Conservation (phyloP, 1,140 invertebrate species). For the Euwallacea fornicatus region DNA sequence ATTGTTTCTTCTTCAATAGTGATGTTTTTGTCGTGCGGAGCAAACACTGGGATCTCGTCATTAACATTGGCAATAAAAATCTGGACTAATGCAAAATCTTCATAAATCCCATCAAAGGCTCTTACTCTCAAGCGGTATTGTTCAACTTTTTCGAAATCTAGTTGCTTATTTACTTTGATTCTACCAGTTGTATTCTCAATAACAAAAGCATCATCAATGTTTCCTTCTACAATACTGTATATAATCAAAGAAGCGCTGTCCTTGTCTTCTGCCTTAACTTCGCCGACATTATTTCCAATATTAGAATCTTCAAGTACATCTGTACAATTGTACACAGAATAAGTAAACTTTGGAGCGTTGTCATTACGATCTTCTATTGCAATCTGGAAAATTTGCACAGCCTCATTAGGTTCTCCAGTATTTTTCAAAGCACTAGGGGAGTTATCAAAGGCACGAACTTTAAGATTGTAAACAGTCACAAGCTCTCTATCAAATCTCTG, state of each 20-base stretch:
- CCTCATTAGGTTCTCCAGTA: constrained; percentile 66
- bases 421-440: constrained; percentile 79
- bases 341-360: constrained; percentile 79
- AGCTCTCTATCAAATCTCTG: constrained; percentile 79
- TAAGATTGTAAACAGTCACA: constrained; percentile 78
- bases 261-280: constrained; percentile 77
- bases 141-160: constrained; percentile 85
- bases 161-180: constrained; percentile 71
- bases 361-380: constrained; percentile 91
- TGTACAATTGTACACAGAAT: constrained; percentile 72
- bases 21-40: constrained; percentile 62
- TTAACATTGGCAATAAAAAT: constrained; percentile 83
- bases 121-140: constrained; percentile 75
- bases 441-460: constrained; percentile 82
- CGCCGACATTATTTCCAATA: constrained; percentile 75
- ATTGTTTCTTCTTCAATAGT: constrained; percentile 73
- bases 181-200: constrained; percentile 79
- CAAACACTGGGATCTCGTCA: constrained; percentile 79
- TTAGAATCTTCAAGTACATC: constrained; percentile 81
- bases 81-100: constrained; percentile 73
- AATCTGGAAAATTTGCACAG: constrained; percentile 77
- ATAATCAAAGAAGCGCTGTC: constrained; percentile 80
- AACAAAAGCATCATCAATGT: constrained; percentile 73
- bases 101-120: constrained; percentile 76
- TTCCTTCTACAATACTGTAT: constrained; percentile 79